Evolutionary conservation across 2,888 invertebrate species (phyloP).

Genomic region (Ophion ellenae): DNA sequence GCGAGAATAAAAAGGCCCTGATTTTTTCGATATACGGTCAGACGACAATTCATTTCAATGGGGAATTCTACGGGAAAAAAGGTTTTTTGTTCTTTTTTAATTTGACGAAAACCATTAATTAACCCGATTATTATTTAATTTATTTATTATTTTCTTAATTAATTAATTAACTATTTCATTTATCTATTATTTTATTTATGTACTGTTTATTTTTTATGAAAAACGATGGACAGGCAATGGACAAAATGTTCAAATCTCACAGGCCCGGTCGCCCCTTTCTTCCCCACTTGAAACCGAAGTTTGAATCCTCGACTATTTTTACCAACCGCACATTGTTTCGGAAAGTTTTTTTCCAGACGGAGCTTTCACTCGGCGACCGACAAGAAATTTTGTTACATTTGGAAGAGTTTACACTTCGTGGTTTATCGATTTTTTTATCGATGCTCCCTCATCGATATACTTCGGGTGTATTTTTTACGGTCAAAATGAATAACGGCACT

Average conservation of each 20-base stretch:
- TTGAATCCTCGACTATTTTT: neutral
- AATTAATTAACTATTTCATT: too few relatives aligned
- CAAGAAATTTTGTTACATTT: neutral
- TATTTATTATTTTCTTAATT: too few relatives aligned
- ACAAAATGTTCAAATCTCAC: too few relatives aligned
- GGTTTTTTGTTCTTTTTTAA: too few relatives aligned
- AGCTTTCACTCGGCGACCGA: neutral
- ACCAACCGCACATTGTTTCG: neutral
- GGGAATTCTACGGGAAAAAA: too few relatives aligned
- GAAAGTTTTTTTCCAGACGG: neutral
- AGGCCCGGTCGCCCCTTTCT: too few relatives aligned
- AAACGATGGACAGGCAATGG: too few relatives aligned
- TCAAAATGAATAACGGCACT: slow-evolving; percentile 16
- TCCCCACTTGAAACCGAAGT: neutral
- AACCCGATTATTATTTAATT: too few relatives aligned
- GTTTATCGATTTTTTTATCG: neutral
- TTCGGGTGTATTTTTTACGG: slow-evolving; percentile 8
- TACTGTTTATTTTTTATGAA: too few relatives aligned
- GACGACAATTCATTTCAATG: too few relatives aligned
- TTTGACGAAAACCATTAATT: too few relatives aligned
- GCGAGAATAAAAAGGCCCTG: neutral
- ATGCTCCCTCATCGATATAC: neutral
- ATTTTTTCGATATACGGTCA: neutral
- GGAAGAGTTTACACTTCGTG: neutral
- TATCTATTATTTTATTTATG: too few relatives aligned